Base-by-base conservation (phyloP, 1,140 invertebrate genomes). In the Tachypleus tridentatus region DNA sequence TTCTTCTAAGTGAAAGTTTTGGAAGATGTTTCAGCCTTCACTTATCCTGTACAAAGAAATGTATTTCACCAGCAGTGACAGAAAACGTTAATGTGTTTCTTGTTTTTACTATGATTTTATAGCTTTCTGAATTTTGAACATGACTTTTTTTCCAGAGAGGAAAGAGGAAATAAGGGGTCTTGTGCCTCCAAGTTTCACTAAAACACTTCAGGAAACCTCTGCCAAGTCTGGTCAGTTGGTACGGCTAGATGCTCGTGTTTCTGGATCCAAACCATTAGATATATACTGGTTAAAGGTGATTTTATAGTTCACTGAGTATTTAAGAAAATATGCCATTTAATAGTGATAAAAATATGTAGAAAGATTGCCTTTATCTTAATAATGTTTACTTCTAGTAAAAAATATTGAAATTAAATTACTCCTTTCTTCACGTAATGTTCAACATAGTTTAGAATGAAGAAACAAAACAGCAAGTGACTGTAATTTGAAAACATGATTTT, bases 231-330 rank as follows among this genome's bases (percentile, higher is more conserved):
- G 92, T n/a, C 87, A 90, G 72, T 75, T 92, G 53, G 87, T 89
- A 0, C 80, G 90, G 70, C 89, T 96, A 67, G 91, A 93, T 74
- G 87, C 88, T 4, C 86, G 88, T 78, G 84, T 95, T 47, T 84
- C 86, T 11, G 91, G 90, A 56, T 91, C 89, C 0, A 90, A 89
- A 72, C 91, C 92, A 50, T 78, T 95, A 62, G 91, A 94, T 74
- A 89, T 94, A 5, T 93, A 93, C 73, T 96, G 92, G 91, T 76
- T 94, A 6, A 94, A 93, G 83, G 89, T 91, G 81, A 79, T 79
- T 74, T 52, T n/a, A n/a, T 49, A 4, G 59, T 56, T 58, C 49
- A 7, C n/a, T 54, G 0, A 54, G n/a, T n/a, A 54, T 54, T 54
- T 54, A 54, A 29, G 29, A 29, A 29, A 29, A 29, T 29, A 29